Evolutionary conservation across 2,888 invertebrate species (phyloP).

Genomic region (Coenonympha arcania): DNA sequence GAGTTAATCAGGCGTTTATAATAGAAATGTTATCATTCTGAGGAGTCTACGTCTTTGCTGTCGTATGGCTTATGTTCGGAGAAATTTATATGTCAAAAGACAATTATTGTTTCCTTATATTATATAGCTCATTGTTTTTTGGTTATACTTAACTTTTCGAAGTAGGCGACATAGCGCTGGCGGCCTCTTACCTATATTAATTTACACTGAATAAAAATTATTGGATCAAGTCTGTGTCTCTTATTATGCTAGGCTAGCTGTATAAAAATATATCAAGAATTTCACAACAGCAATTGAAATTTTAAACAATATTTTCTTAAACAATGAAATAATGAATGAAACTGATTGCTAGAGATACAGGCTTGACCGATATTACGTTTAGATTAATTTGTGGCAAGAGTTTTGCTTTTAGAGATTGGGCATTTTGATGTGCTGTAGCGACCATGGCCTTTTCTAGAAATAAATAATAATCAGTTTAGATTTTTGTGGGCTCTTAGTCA

Average conservation of each 20-base stretch:
- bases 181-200: constrained; percentile 35
- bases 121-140: constrained; percentile 7
- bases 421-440: constrained; percentile 22
- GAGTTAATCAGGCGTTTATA: too few species aligned
- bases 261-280: not conserved
- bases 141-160: constrained; percentile 4
- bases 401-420: constrained; percentile 55
- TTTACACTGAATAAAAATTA: constrained; percentile 58
- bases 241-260: constrained; percentile 34
- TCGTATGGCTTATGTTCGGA: not conserved
- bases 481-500: too few species aligned
- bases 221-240: constrained; percentile 63
- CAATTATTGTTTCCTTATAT: constrained; percentile 1
- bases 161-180: constrained; percentile 12
- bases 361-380: constrained; percentile 59
- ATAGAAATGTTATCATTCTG: constrained; percentile 1
- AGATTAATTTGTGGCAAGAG: constrained; percentile 65
- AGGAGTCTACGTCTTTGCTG: constrained; percentile 9
- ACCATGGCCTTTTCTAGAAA: too few species aligned
- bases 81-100: constrained; percentile 8
- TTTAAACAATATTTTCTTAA: not conserved
- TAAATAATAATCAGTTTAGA: too few species aligned
- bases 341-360: constrained; percentile 44
- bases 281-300: not conserved
- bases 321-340: constrained; percentile 21